Evolutionary conservation across 2,113 vertebrate species (phyloP), one percentile per base, ranked within the genome.

Genomic region (Monopterus albus): DNA sequence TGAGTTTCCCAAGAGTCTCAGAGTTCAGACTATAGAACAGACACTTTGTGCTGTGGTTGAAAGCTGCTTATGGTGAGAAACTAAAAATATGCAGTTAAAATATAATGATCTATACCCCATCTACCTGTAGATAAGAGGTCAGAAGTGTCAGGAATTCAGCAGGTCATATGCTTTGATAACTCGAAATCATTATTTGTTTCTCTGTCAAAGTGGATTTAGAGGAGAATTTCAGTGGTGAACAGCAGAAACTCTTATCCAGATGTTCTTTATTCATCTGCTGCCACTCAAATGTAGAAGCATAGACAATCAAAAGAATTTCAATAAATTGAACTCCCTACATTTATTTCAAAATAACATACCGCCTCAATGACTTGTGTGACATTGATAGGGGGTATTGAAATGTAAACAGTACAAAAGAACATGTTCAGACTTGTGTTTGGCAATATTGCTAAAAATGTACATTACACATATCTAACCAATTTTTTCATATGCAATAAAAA

Each of bases 341-440:
- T 79, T 78, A 83, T 52, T 75, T 71, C 5, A 62, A 47, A 21
- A 50, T 6, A 50, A 45, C 1, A 47, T 18, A 38, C 7, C 10
- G 36, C 55, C 53, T 29, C 20, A 26, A 14, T 20, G 13, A 26
- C 10, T 18, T 53, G 6, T 46, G 20, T 52, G 38, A 7, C n/a
- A 52, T 0, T 23, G 6, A 13, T 2, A 26, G 1, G n/a, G 6
- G n/a, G 6, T 18, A n/a, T 11, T n/a, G 14, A 3, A 17, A 20
- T 52, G 49, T 60, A 63, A 78, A 81, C 35, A 50, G 9, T 61
- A 51, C 18, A 25, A 67, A 69, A 0, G 15, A 39, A 29, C 13
- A 52, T 15, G 13, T 7, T 64, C n/a, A 18, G 31, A 69, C 51
- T 21, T 40, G 28, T 9, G 2, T 57, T 65, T 55, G 53, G 46